Evolutionary conservation across 2,888 invertebrate species (phyloP), one percentile per base, ranked within the genome.

Genomic region (Phyllotreta cruciferae): DNA sequence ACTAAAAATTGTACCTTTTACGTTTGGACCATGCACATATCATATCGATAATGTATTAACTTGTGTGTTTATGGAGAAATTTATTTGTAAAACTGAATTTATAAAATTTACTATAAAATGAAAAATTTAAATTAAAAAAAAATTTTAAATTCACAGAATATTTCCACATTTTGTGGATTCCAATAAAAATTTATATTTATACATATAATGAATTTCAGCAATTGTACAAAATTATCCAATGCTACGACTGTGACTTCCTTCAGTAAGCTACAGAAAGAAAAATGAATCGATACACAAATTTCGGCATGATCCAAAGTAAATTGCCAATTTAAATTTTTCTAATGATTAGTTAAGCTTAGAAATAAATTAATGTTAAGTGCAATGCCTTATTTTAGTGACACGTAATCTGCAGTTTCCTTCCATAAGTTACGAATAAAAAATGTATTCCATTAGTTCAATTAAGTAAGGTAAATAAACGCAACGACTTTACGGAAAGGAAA

Each of bases 21-120:
- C 35, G 36, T 58, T 14, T 58, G 41, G 50, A 50, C 35, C 41
- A 52, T 42, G 41, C 41, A 41, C 58, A 58, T 58, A 58, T 58
- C 58, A 52, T 52, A 36, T 42, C 10, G 34, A 42, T 36, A 42
- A 42, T 24, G 24, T 24, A 24, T 24, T 24, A 24, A 24, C 24
- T 24, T 24, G 24, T 24, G n/a, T n/a, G n/a, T n/a, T n/a, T n/a
- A n/a, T n/a, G 24, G 24, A 24, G 24, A 24, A 24, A 3, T 24
- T 24, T 24, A 24, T 24, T 4, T 24, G 24, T 24, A 24, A 24
- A 24, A 24, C 4, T 24, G 24, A 24, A 4, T 4, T 4, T 3
- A 24, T 24, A 24, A 24, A 24, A 24, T 24, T 24, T 24, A 24
- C 24, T 24, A 24, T 24, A 24, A 24, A 24, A 24, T 4, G 24